Base-by-base conservation (phyloP, 1,140 invertebrate species). In the Aphidius ervi region DNA sequence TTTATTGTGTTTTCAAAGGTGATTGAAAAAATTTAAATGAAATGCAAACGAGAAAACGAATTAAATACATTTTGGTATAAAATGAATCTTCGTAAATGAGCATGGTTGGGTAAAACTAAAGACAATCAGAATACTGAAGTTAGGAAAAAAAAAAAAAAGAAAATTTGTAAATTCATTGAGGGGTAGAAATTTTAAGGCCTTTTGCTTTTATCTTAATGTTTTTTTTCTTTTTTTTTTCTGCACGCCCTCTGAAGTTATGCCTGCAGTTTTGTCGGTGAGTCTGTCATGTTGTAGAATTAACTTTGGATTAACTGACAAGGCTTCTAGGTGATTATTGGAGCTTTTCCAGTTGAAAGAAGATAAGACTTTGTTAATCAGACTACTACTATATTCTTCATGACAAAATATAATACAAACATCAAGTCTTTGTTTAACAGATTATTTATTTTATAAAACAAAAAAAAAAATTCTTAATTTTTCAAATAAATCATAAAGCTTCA, bases 241-340 rank as follows among this genome's bases (percentile, higher is more conserved):
- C 23, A 31, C 23, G 23, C 23, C 23, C 23, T 31, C 23, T 31
- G 23, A 31, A 31, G 23, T 31, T 31, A 31, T 31, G 23, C 23
- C 23, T 31, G 23, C 23, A 31, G 23, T 31, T 31, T 31, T 31
- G 23, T 68, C 63, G 64, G 58, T 62, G 62, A 62, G 48, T 63
- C 69, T 68, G 71, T 74, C 69, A 72, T 68, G 67, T 55, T 55
- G 67, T 37, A 70, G 74, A 75, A 74, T 76, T 75, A 75, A 67
- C 69, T 67, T 66, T 61, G 69, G 68, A 75, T 76, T 75, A 74
- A 76, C 70, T 67, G 65, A 62, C 69, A 63, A 67, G 71, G 73
- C 72, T 76, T 76, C 70, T 61, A 68, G 67, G 68, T 70, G 72
- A 75, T 76, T 76, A 75, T 73, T 71, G 71, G 67, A 74, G 68